Base-by-base conservation (phyloP, 2,888 invertebrate species). In the Hypolimnas misippus region DNA sequence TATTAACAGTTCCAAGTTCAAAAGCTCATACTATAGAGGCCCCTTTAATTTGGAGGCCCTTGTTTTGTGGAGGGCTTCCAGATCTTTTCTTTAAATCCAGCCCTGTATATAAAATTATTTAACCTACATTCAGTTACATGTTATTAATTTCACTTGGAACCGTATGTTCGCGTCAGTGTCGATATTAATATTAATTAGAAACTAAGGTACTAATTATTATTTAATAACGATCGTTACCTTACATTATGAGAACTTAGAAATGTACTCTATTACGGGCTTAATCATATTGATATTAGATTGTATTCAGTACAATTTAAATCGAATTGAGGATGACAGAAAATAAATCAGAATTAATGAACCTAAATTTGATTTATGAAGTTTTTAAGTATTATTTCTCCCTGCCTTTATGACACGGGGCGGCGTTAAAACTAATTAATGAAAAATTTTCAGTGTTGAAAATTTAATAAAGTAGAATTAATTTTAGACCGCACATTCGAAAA, bases 101-200 rank as follows among this genome's bases (percentile, higher is more conserved):
- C 44, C 40, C 19, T 56, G 46, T 19, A 33, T 46, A 31, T 5
- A 25, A n/a, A n/a, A 38, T 50, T n/a, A n/a, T n/a, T n/a, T 5
- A 53, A 42, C 59, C 33, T 10, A 53, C 59, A 59, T 53, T 44
- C 44, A 19, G 25, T 21, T 44, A 59, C 33, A 44, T 59, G 21
- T 33, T 35, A 44, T 53, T 59, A 59, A 52, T 59, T 44, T 52
- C 42, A 52, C 12, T 21, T 42, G 21, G 16, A 59, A 33, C 16
- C 10, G 17, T 31, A 31, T 40, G 33, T 58, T 19, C 6, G n/a
- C 42, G 21, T 44, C 52, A 8, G n/a, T 44, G 51, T 21, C 29
- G 42, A 52, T 52, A 35, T 52, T 16, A 38, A 5, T 21, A 25
- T 52, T 42, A 52, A 52, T 58, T 17, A 42, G 4, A 6, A 12